Evolutionary conservation across 2,888 invertebrate species (phyloP).

Genomic region (Drepanosiphum platanoidis): DNA sequence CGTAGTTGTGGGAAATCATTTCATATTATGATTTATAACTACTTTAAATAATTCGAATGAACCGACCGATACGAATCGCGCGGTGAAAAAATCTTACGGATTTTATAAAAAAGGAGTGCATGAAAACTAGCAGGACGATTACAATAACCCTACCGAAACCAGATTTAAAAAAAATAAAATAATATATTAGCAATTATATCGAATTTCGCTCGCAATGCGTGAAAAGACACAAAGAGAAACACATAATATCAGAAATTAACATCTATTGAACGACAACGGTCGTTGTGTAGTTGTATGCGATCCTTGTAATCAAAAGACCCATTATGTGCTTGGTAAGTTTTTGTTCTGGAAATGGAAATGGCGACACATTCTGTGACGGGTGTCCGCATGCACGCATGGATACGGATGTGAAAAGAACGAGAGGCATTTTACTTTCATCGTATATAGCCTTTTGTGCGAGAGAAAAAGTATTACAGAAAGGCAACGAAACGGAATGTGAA

Average conservation of each 20-base stretch:
- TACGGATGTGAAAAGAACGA: slow-evolving; percentile 13
- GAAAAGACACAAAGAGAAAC: slow-evolving; percentile 21
- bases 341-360: not conserved
- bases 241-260: slow-evolving; percentile 35
- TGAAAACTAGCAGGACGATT: too few species aligned
- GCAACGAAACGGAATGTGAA: slow-evolving; percentile 23
- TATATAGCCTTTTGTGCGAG: not conserved
- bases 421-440: slow-evolving; percentile 22
- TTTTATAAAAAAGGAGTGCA: too few species aligned
- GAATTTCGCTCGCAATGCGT: not conserved
- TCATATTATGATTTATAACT: too few species aligned
- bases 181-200: not conserved
- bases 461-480: slow-evolving; percentile 1
- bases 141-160: too few species aligned
- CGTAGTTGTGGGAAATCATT: too few species aligned
- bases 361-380: not conserved
- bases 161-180: too few species aligned
- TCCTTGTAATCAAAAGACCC: slow-evolving; percentile 36
- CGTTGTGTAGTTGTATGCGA: not conserved
- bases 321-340: slow-evolving; percentile 17
- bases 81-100: too few species aligned
- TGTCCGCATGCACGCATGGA: not conserved
- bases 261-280: slow-evolving; percentile 8
- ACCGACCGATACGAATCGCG: too few species aligned
- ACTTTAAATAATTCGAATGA: too few species aligned